Evolutionary conservation across 1,140 invertebrate genomes (phyloP).

Genomic region (Mercenaria mercenaria): DNA sequence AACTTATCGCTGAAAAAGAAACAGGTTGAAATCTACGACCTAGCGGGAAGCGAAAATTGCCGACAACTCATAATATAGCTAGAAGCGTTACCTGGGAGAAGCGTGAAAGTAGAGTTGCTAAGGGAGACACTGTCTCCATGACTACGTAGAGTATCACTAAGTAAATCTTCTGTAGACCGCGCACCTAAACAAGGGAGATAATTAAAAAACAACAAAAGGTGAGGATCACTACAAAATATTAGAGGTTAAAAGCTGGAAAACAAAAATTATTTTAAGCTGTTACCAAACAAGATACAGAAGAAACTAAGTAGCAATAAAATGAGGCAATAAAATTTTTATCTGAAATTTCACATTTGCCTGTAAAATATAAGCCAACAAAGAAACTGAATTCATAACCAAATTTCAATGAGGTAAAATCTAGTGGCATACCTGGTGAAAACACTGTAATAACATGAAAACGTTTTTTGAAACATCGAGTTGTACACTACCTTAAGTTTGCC

Average conservation of each 20-base stretch:
- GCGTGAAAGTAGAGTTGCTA: conserved; percentile 63
- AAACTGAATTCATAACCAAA: too few relatives aligned
- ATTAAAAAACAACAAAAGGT: conserved; percentile 51
- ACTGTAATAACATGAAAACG: too few relatives aligned
- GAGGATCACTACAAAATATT: conserved; percentile 41
- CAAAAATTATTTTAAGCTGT: background rate
- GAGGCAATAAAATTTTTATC: too few relatives aligned
- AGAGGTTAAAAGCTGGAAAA: conserved; percentile 11
- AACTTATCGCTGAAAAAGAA: too few relatives aligned
- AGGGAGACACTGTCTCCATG: conserved; percentile 53
- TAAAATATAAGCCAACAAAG: too few relatives aligned
- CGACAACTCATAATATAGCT: background rate
- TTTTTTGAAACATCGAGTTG: too few relatives aligned
- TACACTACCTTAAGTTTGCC: too few relatives aligned
- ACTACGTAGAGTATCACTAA: conserved; percentile 60
- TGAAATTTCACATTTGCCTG: too few relatives aligned
- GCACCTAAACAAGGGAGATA: conserved; percentile 42
- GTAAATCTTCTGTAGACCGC: conserved; percentile 51
- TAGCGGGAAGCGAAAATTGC: too few relatives aligned
- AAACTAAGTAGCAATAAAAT: background rate
- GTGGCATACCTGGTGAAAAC: background rate
- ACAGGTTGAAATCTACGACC: too few relatives aligned
- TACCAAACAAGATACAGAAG: background rate
- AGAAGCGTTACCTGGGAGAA: conserved; percentile 62
- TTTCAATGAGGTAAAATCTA: too few relatives aligned